A percentile compares a stretch with the other conserved stretches of the same genome.
These are phyloP conservation scores for Podilymbus podiceps DNA, from an alignment of 2,113 vertebrate species.

Conservation along the genomic window DNA sequence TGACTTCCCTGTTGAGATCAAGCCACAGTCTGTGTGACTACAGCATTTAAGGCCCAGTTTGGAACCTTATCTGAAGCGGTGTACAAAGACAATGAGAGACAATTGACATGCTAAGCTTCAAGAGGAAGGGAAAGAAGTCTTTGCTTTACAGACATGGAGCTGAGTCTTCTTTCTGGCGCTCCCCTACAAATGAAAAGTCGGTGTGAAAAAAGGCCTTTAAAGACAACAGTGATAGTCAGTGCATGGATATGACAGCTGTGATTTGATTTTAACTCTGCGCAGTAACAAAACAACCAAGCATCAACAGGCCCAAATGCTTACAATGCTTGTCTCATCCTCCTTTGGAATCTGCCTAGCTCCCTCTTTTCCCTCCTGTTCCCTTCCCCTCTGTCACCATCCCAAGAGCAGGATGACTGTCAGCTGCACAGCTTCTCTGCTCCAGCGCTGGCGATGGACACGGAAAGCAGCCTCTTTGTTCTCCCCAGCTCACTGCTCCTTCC, in stretches of 20 bases:
- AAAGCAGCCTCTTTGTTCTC: neutral
- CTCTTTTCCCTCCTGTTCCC: neutral
- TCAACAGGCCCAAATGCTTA: neutral
- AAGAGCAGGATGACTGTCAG: neutral
- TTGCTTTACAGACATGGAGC: neutral
- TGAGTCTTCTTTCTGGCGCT: neutral
- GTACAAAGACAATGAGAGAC: neutral
- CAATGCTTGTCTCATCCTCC: neutral
- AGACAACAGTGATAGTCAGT: neutral
- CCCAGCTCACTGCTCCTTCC: neutral
- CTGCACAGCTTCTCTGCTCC: neutral
- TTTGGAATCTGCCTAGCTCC: neutral
- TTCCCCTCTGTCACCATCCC: neutral
- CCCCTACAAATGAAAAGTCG: neutral
- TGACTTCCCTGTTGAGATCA: neutral
- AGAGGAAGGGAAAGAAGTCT: neutral
- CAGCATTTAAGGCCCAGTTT: neutral
- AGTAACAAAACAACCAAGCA: neutral
- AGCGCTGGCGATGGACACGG: neutral
- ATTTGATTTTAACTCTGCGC: neutral
- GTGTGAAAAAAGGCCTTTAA: neutral
- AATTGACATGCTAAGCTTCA: neutral
- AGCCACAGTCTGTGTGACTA: neutral
- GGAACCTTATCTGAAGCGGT: neutral
- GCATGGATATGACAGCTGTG: neutral